Conservation (phyloP, 2,797 vertebrate genomes). For the Periophthalmus magnuspinnatus region DNA sequence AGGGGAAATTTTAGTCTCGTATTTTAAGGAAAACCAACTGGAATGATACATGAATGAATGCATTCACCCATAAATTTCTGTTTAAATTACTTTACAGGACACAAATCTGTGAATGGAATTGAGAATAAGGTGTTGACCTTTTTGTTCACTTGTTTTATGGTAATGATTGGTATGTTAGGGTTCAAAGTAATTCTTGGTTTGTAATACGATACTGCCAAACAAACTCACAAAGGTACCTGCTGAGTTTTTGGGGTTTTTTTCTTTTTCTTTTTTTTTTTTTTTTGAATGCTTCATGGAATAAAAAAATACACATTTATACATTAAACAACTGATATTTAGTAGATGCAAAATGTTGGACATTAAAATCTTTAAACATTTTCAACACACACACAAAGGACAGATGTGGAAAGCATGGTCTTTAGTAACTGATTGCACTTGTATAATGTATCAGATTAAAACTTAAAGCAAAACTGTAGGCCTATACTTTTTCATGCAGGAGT, state of each 20-base stretch:
- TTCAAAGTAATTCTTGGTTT: not conserved
- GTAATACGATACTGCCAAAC: not conserved
- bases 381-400: not conserved
- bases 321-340: constrained; percentile 1
- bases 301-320: not conserved
- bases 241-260: no score
- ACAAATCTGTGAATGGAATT: not conserved
- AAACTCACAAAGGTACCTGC: not conserved
- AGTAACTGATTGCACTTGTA: constrained; percentile 2
- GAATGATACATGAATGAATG: no score
- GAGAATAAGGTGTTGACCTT: not conserved
- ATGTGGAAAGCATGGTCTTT: not conserved
- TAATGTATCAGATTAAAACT: not conserved
- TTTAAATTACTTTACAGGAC: not conserved
- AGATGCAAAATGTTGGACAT: not conserved
- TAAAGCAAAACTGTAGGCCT: not conserved
- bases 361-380: not conserved
- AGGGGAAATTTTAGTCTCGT: no score
- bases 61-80: constrained; percentile 1
- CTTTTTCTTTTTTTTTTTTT: no score
- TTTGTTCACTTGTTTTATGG: not conserved
- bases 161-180: not conserved
- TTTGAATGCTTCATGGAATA: not conserved
- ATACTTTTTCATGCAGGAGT: not conserved
- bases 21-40: no score